phyloP scores from a whole-genome alignment of 1,140 invertebrate species.

The Pogonus chalceus region DNA sequence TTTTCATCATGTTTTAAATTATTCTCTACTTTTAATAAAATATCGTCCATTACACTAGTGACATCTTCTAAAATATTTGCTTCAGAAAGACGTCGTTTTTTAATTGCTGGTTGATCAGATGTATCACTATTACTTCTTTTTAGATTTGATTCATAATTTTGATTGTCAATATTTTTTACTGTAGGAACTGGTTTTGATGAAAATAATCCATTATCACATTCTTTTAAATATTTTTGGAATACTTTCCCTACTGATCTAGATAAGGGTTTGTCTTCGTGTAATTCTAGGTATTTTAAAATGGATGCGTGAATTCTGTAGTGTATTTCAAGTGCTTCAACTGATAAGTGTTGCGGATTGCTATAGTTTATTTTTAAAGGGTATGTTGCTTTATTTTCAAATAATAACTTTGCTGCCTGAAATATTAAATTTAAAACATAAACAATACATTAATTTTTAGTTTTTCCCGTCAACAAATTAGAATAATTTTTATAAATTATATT shows the following conservation, averaged over 20 bases:
- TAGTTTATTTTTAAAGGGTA: conserved; percentile 83
- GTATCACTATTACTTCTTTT: neutral
- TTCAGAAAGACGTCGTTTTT: neutral
- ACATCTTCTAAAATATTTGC: conserved; percentile 9
- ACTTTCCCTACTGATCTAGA: conserved; percentile 24
- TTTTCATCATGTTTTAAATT: conserved; percentile 11
- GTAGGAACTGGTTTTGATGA: neutral
- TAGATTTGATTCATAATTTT: neutral
- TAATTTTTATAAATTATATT: conserved; percentile 7
- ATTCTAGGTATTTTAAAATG: conserved; percentile 75
- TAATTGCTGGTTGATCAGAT: neutral
- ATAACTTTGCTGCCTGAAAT: conserved; percentile 53
- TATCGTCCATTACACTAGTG: conserved; percentile 19
- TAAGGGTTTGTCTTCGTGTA: conserved; percentile 42
- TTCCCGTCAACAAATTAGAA: conserved; percentile 1
- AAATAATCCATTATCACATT: neutral
- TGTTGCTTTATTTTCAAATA: conserved; percentile 68
- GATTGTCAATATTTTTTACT: neutral
- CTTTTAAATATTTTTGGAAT: conserved; percentile 31
- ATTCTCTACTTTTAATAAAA: conserved; percentile 19
- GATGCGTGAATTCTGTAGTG: conserved; percentile 75
- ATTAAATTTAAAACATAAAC: conserved; percentile 21
- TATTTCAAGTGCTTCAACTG: conserved; percentile 84
- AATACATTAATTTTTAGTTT: neutral
- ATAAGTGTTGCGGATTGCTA: conserved; percentile 67